Base-by-base conservation (phyloP, 2,113 vertebrate genomes). In the Thermophis baileyi region DNA sequence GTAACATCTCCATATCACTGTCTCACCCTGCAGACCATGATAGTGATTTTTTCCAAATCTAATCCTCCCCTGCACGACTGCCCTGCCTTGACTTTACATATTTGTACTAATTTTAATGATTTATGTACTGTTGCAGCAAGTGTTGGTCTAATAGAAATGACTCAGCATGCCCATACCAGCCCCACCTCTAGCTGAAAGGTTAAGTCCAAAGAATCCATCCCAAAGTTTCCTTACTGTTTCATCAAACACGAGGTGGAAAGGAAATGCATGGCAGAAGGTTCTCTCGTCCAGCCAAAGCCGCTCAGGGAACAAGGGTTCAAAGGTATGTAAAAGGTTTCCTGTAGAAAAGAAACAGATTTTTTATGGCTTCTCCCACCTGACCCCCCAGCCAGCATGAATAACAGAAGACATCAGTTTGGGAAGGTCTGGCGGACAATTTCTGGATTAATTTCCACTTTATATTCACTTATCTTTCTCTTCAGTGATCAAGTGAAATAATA, bases 221-320 rank as follows among this genome's bases (percentile, higher is more conserved):
- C 93, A 87, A 50, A 5, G 20, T 2, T 88, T 24, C 57, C 95
- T 98, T 97, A 98, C 97, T 81, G 96, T 90, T 96, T 97, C 63
- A 24, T 98, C 98, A 96, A 98, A 98, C 69, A 98, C 95, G 22
- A 98, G 93, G 40, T 97, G 97, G 93, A 98, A 98, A 88, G 97
- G 97, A 94, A 99, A 98, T 4, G 96, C 96, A 44, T 95, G 96
- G 94, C 98, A 98, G 95, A 98, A 98, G 3, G 96, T 94, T 93
- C 95, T 96, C 9, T 95, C 96, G 46, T 98, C 97, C 30, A 98
- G 95, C 96, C 96, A 98, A 94, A 98, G 95, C 85, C 88, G 97
- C 54, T 97, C 92, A 0, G 98, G 98, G 94, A 98, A 98, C 92
- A 96, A 63, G 3, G 97, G 97, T 87, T 92, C 90, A 92, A 98